These are phyloP conservation scores for Tyrophagus putrescentiae DNA, from an alignment of 1,140 invertebrate species.

Conservation along the genomic window DNA sequence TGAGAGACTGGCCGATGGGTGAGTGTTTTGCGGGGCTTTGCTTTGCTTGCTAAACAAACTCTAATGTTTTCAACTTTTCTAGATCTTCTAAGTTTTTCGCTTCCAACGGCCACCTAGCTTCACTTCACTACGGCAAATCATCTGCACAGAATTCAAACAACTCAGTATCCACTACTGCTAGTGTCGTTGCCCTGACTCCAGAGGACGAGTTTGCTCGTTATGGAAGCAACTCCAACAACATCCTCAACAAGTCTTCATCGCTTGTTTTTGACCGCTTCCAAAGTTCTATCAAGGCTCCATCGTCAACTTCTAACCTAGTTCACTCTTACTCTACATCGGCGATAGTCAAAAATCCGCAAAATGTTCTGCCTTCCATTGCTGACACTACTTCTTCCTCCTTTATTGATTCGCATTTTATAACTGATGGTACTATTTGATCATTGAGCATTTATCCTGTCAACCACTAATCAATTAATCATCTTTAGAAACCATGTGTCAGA, in stretches of 20 bases:
- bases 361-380: slow-evolving; percentile 30
- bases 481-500: slow-evolving; percentile 45
- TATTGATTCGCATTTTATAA: slow-evolving; percentile 50
- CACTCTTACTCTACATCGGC: slow-evolving; percentile 28
- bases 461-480: slow-evolving; percentile 25
- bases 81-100: too few relatives aligned
- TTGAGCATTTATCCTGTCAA: slow-evolving; percentile 17
- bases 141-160: slow-evolving; percentile 13
- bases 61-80: too few relatives aligned
- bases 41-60: slow-evolving; percentile 14
- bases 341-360: slow-evolving; percentile 6
- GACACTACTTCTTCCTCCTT: slow-evolving; percentile 67
- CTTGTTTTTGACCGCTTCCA: slow-evolving; percentile 1
- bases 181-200: slow-evolving; percentile 34
- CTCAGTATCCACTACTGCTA: slow-evolving; percentile 29
- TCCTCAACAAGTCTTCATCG: slow-evolving; percentile 15
- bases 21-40: neutral
- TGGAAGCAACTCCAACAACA: neutral
- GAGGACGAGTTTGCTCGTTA: slow-evolving; percentile 28
- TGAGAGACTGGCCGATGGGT: slow-evolving; percentile 39
- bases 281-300: neutral
- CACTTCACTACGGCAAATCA: slow-evolving; percentile 13
- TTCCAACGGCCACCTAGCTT: slow-evolving; percentile 13
- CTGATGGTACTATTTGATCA: slow-evolving; percentile 38
- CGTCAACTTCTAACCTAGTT: slow-evolving; percentile 26